Conservation (phyloP, 2,888 invertebrate genomes). For the Gymnosoma rotundatum region DNA sequence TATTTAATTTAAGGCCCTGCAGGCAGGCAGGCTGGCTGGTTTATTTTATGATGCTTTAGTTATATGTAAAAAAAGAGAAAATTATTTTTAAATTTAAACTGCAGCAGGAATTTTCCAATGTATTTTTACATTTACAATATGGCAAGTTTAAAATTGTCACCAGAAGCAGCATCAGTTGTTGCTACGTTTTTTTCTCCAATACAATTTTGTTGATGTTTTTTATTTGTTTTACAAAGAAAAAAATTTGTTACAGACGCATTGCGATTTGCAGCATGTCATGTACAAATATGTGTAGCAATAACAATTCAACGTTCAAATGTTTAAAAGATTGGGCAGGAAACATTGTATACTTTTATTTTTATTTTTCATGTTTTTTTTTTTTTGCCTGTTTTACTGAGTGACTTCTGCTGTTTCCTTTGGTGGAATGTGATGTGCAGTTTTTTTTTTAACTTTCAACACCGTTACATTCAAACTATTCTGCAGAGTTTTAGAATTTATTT, state of each 20-base stretch:
- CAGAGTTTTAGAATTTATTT: constrained; percentile 26
- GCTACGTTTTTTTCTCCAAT: neutral
- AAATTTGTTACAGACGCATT: constrained; percentile 47
- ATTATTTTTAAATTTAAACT: constrained; percentile 44
- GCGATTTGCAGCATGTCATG: constrained; percentile 60
- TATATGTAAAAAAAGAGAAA: neutral
- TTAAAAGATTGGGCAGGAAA: constrained; percentile 59
- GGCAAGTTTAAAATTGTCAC: neutral
- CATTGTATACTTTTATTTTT: neutral
- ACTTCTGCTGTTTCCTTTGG: constrained; percentile 31
- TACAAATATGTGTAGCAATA: constrained; percentile 14
- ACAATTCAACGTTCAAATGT: constrained; percentile 38
- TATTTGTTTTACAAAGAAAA: constrained; percentile 7
- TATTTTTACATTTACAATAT: neutral
- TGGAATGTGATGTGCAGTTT: neutral
- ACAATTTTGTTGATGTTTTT: constrained; percentile 3
- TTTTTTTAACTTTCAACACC: constrained; percentile 8
- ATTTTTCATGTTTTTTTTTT: constrained; percentile 11
- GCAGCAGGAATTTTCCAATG: constrained; percentile 32
- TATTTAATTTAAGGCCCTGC: constrained; percentile 13
- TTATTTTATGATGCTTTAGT: constrained; percentile 7
- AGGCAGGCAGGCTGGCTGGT: constrained; percentile 18
- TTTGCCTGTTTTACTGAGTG: constrained; percentile 9
- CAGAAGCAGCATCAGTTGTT: constrained; percentile 47
- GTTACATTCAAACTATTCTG: constrained; percentile 15